Evolutionary conservation across 1,140 invertebrate species (phyloP), one percentile per base, ranked within the genome.

Genomic region (Tigriopus japonicus): DNA sequence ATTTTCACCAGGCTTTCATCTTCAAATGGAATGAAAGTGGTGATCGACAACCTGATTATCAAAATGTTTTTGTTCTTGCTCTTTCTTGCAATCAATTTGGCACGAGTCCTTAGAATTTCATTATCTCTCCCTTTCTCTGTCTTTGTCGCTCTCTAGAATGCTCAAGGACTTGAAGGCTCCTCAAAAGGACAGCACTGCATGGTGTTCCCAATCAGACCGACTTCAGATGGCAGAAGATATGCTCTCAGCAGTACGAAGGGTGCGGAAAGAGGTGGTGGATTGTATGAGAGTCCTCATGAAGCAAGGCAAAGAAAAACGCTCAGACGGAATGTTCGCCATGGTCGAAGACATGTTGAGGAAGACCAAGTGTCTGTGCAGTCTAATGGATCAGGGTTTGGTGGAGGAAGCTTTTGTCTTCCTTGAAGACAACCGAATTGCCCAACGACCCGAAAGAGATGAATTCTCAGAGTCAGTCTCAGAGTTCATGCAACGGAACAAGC

Each of bases 391-490:
- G 28, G 79, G 79, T 12, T 72, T 88, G 19, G 83, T 90, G 0
- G 87, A 90, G 69, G 86, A 90, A 69, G 85, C 85, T 0, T 74
- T 88, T 49, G 79, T 78, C 13, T 86, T 86, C 67, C 78, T 90
- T 40, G 86, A 89, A 67, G 80, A 84, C 65, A 80, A 84, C 66
- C 71, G 73, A 65, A 67, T 73, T 21, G 12, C 60, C 65, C 23
- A 63, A 59, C 17, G 59, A 61, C 12, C 61, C 63, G 17, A 63
- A 64, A 61, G 53, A 52, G 59, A 61, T 52, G 59, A 61, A 14
- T 61, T 61, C 40, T 52, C 59, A 2, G 49, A 61, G 23, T 24
- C 17, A 41, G 59, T 61, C 42, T 49, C 59, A 2, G 59, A 61
- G 28, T 61, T 61, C 28, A 61, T 61, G 59, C 52, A 52, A 19